These are phyloP conservation scores for Rhinichthys osculus DNA, from an alignment of 2,797 vertebrate genomes.

Conservation along the genomic window DNA sequence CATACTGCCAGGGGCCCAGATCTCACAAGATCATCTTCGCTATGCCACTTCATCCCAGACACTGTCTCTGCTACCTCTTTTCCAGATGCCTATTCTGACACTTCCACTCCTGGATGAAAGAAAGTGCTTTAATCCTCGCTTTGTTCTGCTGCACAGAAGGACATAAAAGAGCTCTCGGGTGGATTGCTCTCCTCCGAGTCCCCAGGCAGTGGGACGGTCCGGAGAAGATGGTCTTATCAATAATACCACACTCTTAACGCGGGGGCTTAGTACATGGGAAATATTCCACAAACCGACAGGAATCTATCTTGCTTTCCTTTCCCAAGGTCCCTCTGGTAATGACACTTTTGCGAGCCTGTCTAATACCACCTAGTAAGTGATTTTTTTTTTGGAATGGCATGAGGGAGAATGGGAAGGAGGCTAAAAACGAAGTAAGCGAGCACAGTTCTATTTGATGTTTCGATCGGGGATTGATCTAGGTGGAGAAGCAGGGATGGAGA, in stretches of 20 bases:
- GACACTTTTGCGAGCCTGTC: constrained; percentile 84
- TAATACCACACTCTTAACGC: constrained; percentile 81
- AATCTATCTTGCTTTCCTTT: constrained; percentile 75
- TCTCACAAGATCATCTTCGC: constrained; percentile 52
- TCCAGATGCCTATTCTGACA: constrained; percentile 62
- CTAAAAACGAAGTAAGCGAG: constrained; percentile 80
- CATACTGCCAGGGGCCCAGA: constrained; percentile 62
- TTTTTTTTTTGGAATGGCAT: constrained; percentile 74
- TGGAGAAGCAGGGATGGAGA: constrained; percentile 95
- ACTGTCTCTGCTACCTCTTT: constrained; percentile 31
- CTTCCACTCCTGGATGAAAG: constrained; percentile 77
- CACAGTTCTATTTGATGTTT: constrained; percentile 97
- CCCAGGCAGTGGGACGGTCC: constrained; percentile 74
- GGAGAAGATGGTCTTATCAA: constrained; percentile 79
- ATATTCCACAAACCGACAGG: constrained; percentile 87
- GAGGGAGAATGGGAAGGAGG: constrained; percentile 58
- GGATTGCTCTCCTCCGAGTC: constrained; percentile 78
- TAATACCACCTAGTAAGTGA: constrained; percentile 92
- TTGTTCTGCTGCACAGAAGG: constrained; percentile 85
- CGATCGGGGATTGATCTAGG: constrained; percentile 98
- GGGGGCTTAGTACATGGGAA: constrained; percentile 82
- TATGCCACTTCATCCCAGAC: constrained; percentile 48
- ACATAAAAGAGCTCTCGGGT: constrained; percentile 86
- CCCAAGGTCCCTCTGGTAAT: constrained; percentile 81
- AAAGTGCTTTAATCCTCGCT: constrained; percentile 79